Conservation (phyloP, 2,797 vertebrate genomes). For the Hipposideros larvatus region DNA sequence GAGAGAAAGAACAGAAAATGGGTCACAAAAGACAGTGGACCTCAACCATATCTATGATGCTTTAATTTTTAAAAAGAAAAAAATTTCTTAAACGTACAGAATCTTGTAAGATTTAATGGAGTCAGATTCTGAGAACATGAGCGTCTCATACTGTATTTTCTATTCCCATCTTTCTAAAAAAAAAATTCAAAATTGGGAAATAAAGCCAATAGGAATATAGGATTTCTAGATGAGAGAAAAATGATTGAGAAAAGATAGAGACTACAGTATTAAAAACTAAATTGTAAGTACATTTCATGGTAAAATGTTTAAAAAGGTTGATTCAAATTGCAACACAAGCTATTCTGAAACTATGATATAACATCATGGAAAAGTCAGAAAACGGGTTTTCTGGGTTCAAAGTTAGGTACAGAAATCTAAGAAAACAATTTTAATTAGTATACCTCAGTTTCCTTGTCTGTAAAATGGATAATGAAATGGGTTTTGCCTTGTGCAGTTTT, state of each 20-base stretch:
- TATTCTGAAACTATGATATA: not conserved
- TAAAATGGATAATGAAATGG: not conserved
- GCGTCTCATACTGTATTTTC: not conserved
- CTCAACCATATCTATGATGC: not conserved
- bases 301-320: not conserved
- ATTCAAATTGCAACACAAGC: not conserved
- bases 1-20: not conserved
- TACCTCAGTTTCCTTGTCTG: not conserved
- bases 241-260: not conserved
- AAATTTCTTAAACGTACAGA: not conserved
- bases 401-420: not conserved
- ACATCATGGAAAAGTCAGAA: not conserved
- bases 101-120: not conserved
- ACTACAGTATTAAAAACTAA: not conserved
- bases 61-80: conserved; percentile 3
- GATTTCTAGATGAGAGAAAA: not conserved
- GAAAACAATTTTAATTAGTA: not conserved
- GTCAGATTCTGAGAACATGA: not conserved
- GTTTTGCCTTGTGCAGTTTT: not conserved
- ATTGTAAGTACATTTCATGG: not conserved
- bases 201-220: not conserved
- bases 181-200: not conserved
- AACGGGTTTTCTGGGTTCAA: not conserved
- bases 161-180: not conserved
- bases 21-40: not conserved